These are phyloP conservation scores for Thalpophila matura DNA, from an alignment of 2,888 invertebrate species.

Conservation along the genomic window DNA sequence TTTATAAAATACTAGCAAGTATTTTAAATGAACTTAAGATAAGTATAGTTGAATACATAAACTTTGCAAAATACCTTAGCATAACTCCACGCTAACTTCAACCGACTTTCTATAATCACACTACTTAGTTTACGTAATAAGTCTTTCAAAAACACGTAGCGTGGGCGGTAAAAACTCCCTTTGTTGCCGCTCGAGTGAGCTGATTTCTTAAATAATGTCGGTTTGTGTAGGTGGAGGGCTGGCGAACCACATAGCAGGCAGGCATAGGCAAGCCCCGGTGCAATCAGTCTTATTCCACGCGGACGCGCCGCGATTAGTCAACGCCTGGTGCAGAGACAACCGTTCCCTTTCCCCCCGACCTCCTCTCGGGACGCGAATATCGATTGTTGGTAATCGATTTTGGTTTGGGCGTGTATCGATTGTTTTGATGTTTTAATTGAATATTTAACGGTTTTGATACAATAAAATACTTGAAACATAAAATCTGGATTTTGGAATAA, in stretches of 20 bases:
- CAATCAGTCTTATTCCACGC: slow-evolving; percentile 91
- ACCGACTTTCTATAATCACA: slow-evolving; percentile 54
- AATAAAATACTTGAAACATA: not conserved
- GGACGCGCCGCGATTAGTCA: slow-evolving; percentile 90
- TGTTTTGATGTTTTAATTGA: slow-evolving; percentile 68
- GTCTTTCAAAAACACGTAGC: slow-evolving; percentile 81
- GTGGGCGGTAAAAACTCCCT: slow-evolving; percentile 87
- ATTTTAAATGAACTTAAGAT: too few relatives aligned
- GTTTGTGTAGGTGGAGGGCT: slow-evolving; percentile 86
- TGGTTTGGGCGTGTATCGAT: slow-evolving; percentile 81
- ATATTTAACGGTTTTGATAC: slow-evolving; percentile 49
- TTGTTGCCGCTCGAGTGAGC: slow-evolving; percentile 87
- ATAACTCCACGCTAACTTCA: slow-evolving; percentile 35
- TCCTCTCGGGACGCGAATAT: slow-evolving; percentile 80
- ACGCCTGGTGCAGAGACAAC: slow-evolving; percentile 90
- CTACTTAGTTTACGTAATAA: slow-evolving; percentile 73
- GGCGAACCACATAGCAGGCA: slow-evolving; percentile 84
- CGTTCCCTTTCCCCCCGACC: slow-evolving; percentile 79
- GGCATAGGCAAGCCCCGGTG: slow-evolving; percentile 86
- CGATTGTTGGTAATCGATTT: slow-evolving; percentile 88
- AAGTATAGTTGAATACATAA: not conserved
- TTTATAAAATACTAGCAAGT: not conserved
- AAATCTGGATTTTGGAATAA: not conserved
- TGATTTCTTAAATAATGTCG: slow-evolving; percentile 91
- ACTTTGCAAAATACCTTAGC: slow-evolving; percentile 18